These are phyloP conservation scores for Amblyopsis rosae DNA, from an alignment of 2,113 vertebrate species.

Conservation along the genomic window DNA sequence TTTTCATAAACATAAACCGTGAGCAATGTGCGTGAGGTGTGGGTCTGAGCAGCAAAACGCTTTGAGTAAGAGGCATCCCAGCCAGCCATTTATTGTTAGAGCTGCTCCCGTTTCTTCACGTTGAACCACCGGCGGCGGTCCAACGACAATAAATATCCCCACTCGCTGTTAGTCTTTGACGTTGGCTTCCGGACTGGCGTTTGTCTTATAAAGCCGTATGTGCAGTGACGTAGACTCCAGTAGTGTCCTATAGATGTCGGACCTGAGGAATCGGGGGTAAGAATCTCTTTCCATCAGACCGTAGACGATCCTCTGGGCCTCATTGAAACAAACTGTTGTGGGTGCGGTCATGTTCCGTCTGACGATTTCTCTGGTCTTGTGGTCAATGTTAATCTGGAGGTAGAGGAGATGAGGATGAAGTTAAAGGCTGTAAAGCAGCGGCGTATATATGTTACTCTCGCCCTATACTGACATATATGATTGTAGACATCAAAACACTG, in stretches of 20 bases:
- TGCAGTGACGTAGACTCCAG: conserved; percentile 72
- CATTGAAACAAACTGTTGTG: conserved; percentile 79
- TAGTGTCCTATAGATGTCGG: conserved; percentile 83
- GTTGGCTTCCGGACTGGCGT: no score
- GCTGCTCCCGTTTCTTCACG: no score
- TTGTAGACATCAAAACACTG: not conserved
- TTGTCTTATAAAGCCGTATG: no score
- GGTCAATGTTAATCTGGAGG: conserved; percentile 88
- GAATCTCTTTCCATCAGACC: conserved; percentile 87
- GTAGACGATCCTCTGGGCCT: conserved; percentile 84
- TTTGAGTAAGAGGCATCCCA: no score
- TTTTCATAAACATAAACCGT: no score
- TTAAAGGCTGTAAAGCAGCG: not conserved
- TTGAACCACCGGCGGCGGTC: no score
- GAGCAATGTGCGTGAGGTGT: no score
- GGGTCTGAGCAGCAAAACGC: no score
- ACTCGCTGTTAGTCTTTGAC: no score
- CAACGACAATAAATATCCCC: no score
- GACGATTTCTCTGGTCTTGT: conserved; percentile 79
- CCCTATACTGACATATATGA: not conserved
- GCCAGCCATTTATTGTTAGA: no score
- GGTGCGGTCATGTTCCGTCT: conserved; percentile 76
- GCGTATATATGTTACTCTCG: not conserved
- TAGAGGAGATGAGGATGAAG: not conserved
- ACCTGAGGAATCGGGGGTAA: conserved; percentile 85